Percentiles rank a stretch among this genome's conserved stretches.
Evolutionary conservation across 2,888 invertebrate species (phyloP).

Genomic region (Phengaris arion): DNA sequence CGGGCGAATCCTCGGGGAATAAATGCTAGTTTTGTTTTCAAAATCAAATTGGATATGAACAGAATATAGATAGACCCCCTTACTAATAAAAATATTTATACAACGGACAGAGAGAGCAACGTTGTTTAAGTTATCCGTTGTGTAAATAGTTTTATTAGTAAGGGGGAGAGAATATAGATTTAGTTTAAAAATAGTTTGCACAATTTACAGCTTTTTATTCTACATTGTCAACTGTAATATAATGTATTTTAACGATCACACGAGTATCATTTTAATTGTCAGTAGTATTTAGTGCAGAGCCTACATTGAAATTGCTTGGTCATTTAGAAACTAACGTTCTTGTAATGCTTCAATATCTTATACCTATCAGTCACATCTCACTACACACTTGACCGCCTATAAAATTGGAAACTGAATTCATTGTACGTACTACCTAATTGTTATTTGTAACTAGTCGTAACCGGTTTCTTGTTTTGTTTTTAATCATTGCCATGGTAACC

Average conservation of each 20-base stretch:
- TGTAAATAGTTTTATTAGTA: no score
- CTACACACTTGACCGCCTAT: neutral
- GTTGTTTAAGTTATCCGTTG: no score
- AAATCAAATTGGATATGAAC: no score
- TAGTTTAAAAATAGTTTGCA: no score
- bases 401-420: neutral
- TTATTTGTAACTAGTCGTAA: neutral
- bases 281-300: conserved; percentile 9
- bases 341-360: conserved; percentile 1
- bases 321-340: conserved; percentile 15
- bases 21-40: no score
- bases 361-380: neutral
- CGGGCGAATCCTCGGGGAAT: no score
- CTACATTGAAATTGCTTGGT: neutral
- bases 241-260: neutral
- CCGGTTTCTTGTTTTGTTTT: neutral
- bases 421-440: neutral
- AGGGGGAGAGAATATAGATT: no score
- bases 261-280: neutral
- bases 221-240: neutral
- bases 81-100: no score
- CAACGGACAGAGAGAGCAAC: no score
- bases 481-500: neutral
- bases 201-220: neutral
- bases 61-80: no score